Evolutionary conservation across 2,888 invertebrate genomes (phyloP), one percentile per base, ranked within the genome.

Genomic region (Sphinx pinastri): DNA sequence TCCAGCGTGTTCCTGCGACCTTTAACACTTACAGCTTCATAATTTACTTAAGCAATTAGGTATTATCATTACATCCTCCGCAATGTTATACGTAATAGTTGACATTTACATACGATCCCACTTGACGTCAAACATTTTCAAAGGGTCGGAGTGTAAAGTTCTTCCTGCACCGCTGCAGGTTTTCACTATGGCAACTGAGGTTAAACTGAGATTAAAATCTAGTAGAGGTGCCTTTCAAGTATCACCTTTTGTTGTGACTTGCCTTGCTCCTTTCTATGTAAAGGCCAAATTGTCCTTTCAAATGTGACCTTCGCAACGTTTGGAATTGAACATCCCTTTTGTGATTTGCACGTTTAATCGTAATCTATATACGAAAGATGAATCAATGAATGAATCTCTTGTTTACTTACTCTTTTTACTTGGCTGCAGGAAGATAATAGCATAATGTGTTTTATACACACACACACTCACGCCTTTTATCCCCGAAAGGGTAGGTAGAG

Each of bases 241-340:
- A 63, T 63, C 63, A 63, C 63, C 63, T 63, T 63, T 63, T 63
- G 63, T 49, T 49, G 63, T 47, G 47, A 63, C 47, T 63, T 63
- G 63, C 19, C 49, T 63, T 49, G 49, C 63, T 49, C 63, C 60
- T 63, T 49, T 63, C 63, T 49, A 63, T 49, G 19, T 19, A 63
- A 63, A 49, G 49, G 63, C 49, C 63, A 49, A 49, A 19, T 60
- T 47, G 60, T 63, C 63, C 63, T 63, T 63, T 49, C 63, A 49
- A 25, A 63, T 19, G 49, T 63, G 63, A 63, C 63, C 63, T 63
- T 63, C 47, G 19, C 12, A 49, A n/a, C 19, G 16, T 63, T 60
- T 63, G 12, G 49, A 6, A 63, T 19, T 19, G 45, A 19, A 6
- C 19, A 47, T 47, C 16, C 2, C 49, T 19, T 63, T 63, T 49